A percentile compares a stretch with the other conserved stretches of the same genome.
These are phyloP conservation scores for Sebastes variabilis DNA, from an alignment of 2,797 vertebrate genomes.

Conservation along the genomic window DNA sequence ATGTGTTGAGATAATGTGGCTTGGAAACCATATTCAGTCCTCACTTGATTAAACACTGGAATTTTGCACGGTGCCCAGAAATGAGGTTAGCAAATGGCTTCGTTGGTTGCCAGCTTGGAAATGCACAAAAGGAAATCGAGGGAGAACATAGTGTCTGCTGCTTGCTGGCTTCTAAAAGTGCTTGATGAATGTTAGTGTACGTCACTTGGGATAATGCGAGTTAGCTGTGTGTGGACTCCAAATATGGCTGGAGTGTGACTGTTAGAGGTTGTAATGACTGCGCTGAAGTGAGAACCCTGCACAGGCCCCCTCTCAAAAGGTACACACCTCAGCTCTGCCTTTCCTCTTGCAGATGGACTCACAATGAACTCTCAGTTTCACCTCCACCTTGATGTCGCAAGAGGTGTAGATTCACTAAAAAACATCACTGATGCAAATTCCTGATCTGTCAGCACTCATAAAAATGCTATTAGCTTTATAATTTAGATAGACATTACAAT, in stretches of 20 bases:
- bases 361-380: conserved; percentile 79
- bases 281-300: conserved; percentile 72
- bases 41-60: conserved; percentile 88
- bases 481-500: background rate
- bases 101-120: conserved; percentile 83
- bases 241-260: conserved; percentile 83
- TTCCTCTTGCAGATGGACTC: conserved; percentile 75
- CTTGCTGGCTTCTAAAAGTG: conserved; percentile 77
- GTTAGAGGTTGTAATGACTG: conserved; percentile 78
- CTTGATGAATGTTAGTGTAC: conserved; percentile 84
- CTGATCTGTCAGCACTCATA: conserved; percentile 2
- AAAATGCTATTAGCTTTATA: background rate
- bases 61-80: conserved; percentile 86
- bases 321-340: conserved; percentile 78
- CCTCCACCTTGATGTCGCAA: conserved; percentile 58
- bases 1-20: conserved; percentile 88
- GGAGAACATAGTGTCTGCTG: conserved; percentile 82
- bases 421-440: conserved; percentile 29
- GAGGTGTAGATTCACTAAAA: conserved; percentile 31
- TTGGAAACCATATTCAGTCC: conserved; percentile 83
- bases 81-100: conserved; percentile 88
- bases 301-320: conserved; percentile 72
- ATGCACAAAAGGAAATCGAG: conserved; percentile 81
- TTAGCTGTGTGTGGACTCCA: conserved; percentile 81
- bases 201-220: conserved; percentile 83